Conservation (phyloP, 2,113 vertebrate genomes). For the Ceyx cyanopectus region DNA sequence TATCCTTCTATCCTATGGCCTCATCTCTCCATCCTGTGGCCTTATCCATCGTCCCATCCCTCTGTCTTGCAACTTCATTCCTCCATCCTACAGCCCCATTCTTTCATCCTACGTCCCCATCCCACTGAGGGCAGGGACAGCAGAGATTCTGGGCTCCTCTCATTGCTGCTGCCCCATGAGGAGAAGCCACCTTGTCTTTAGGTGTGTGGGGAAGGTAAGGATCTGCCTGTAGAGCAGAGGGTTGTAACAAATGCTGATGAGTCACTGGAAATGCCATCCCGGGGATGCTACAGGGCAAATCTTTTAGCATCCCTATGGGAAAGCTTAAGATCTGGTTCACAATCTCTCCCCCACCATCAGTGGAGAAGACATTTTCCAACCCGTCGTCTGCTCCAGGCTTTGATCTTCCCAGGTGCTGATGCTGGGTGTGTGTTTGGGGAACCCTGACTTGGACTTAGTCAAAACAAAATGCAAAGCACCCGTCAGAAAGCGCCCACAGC, state of each 20-base stretch:
- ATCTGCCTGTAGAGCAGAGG: not conserved
- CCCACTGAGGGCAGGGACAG: not conserved
- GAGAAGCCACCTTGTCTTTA: not conserved
- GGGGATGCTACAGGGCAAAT: constrained; percentile 24
- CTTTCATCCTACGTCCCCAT: not conserved
- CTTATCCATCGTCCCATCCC: not conserved
- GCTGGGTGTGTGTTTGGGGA: not conserved
- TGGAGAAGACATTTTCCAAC: constrained; percentile 13
- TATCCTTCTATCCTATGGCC: accelerated
- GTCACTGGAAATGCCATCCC: not conserved
- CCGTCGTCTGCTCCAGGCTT: constrained; percentile 10
- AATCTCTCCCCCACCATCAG: constrained; percentile 11
- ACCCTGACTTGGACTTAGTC: not conserved
- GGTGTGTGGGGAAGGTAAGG: not conserved
- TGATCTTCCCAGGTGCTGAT: constrained; percentile 52
- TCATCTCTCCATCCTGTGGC: not conserved
- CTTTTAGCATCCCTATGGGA: constrained; percentile 52
- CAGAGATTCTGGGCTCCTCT: not conserved
- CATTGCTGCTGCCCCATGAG: accelerated
- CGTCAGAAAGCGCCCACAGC: not conserved
- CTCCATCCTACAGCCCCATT: accelerated
- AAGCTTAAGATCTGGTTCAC: constrained; percentile 46
- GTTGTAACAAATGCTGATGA: not conserved
- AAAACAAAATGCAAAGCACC: not conserved
- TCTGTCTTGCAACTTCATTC: no score